These are phyloP conservation scores for Anthophora plumipes DNA, from an alignment of 2,888 invertebrate genomes.

Conservation along the genomic window DNA sequence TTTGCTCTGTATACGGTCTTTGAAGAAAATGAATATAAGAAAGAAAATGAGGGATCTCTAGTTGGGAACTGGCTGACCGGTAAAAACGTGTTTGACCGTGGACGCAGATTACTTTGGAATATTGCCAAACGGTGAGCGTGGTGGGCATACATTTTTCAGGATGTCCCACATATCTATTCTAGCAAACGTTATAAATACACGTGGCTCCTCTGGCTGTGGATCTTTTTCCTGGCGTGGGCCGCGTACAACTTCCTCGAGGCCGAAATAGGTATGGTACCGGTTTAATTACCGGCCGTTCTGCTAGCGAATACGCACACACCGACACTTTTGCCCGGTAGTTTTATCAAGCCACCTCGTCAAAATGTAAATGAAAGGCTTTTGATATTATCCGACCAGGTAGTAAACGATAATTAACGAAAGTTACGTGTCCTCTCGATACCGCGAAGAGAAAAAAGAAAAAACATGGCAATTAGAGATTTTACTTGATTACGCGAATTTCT, in stretches of 20 bases:
- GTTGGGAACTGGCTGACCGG: slow-evolving; percentile 58
- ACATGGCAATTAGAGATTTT: slow-evolving; percentile 8
- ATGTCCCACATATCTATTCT: slow-evolving; percentile 79
- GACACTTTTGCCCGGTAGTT: slow-evolving; percentile 45
- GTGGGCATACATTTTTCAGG: slow-evolving; percentile 75
- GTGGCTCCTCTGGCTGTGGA: slow-evolving; percentile 54
- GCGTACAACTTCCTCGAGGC: slow-evolving; percentile 57
- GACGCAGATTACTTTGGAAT: slow-evolving; percentile 78
- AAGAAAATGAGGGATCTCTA: slow-evolving; percentile 25
- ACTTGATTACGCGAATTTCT: slow-evolving; percentile 11
- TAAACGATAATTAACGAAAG: slow-evolving; percentile 61
- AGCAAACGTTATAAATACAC: slow-evolving; percentile 77
- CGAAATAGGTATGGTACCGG: slow-evolving; percentile 61
- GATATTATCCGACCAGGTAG: slow-evolving; percentile 48
- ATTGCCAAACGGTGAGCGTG: slow-evolving; percentile 73
- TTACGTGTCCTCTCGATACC: slow-evolving; percentile 37
- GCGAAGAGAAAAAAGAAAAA: no score
- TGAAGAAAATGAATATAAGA: slow-evolving; percentile 44
- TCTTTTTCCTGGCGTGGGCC: slow-evolving; percentile 53
- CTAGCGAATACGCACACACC: slow-evolving; percentile 57
- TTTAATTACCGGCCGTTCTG: slow-evolving; percentile 69
- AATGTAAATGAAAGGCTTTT: slow-evolving; percentile 68
- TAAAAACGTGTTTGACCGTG: slow-evolving; percentile 75
- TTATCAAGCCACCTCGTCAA: slow-evolving; percentile 67
- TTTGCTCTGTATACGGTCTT: not conserved